A percentile compares a stretch with the other conserved stretches of the same genome.
Evolutionary conservation across 2,888 invertebrate genomes (phyloP).

Genomic region (Sylvicola cinctus): DNA sequence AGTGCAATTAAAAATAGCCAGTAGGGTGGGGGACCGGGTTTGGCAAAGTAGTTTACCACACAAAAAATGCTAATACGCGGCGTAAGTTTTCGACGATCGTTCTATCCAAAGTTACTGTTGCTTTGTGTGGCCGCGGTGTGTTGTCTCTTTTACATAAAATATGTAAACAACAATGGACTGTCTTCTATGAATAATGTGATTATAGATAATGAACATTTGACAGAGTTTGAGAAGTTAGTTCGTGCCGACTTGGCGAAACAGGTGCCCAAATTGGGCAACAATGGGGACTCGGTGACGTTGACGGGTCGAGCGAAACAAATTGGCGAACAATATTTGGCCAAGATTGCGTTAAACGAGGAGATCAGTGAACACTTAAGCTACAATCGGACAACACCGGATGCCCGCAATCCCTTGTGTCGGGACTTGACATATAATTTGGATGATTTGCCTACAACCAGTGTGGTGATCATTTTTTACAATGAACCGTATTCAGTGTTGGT

Average conservation of each 20-base stretch:
- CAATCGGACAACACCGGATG: slow-evolving; percentile 39
- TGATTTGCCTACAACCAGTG: slow-evolving; percentile 48
- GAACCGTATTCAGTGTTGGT: slow-evolving; percentile 73
- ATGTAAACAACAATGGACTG: background rate
- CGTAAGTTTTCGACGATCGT: slow-evolving; percentile 18
- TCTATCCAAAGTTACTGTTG: slow-evolving; percentile 21
- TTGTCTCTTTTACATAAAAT: slow-evolving; percentile 19
- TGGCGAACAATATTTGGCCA: slow-evolving; percentile 53
- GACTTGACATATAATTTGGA: slow-evolving; percentile 31
- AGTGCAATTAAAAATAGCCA: background rate
- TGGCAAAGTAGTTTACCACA: background rate
- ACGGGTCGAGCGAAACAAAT: slow-evolving; percentile 38
- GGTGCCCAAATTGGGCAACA: slow-evolving; percentile 47
- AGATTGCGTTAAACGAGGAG: slow-evolving; percentile 72
- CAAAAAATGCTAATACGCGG: slow-evolving; percentile 4
- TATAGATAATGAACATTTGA: too few species aligned
- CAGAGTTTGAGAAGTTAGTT: slow-evolving; percentile 28
- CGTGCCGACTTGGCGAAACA: slow-evolving; percentile 40
- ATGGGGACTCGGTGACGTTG: slow-evolving; percentile 44
- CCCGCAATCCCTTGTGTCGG: slow-evolving; percentile 20
- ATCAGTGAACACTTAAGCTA: slow-evolving; percentile 75
- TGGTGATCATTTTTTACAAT: slow-evolving; percentile 77
- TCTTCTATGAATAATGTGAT: background rate
- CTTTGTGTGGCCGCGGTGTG: slow-evolving; percentile 18
- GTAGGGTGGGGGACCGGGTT: background rate